phyloP scores from a whole-genome alignment of 1,140 invertebrate genomes.

The Latrodectus geometricus region DNA sequence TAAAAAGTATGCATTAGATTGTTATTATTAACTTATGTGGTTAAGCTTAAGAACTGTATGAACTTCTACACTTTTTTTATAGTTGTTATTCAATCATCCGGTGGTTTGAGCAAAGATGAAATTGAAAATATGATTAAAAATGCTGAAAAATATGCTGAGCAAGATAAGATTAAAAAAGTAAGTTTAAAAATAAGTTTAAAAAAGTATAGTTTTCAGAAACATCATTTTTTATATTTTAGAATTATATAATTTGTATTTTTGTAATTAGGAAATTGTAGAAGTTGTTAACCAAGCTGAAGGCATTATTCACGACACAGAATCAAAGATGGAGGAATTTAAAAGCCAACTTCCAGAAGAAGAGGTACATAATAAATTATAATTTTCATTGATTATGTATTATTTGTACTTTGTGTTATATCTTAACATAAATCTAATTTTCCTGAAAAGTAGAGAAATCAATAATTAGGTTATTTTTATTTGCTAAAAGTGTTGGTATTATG shows the following conservation, averaged over 20 bases:
- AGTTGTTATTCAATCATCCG: constrained; percentile 99
- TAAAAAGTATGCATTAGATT: not conserved
- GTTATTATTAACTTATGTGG: too few relatives aligned
- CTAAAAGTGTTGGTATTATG: not conserved
- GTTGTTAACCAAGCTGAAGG: constrained; percentile 96
- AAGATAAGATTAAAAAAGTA: constrained; percentile 87
- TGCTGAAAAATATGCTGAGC: constrained; percentile 94
- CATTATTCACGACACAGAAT: constrained; percentile 97
- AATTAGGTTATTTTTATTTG: too few relatives aligned
- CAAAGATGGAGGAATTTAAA: constrained; percentile 98
- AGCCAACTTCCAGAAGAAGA: constrained; percentile 94
- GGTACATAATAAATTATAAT: constrained; percentile 72
- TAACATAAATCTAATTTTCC: not conserved
- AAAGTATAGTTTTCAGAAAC: too few relatives aligned
- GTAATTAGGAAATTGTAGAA: constrained; percentile 85
- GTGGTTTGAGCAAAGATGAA: constrained; percentile 98
- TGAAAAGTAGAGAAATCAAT: not conserved
- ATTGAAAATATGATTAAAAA: constrained; percentile 99
- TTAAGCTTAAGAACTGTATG: not conserved
- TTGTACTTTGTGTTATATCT: not conserved
- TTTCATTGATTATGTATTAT: not conserved
- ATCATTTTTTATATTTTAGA: not conserved
- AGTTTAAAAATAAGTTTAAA: too few relatives aligned
- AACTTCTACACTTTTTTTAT: constrained; percentile 67
- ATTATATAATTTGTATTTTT: constrained; percentile 6